Base-by-base conservation (phyloP, 1,140 invertebrate genomes). In the Trachelipus rathkii region DNA sequence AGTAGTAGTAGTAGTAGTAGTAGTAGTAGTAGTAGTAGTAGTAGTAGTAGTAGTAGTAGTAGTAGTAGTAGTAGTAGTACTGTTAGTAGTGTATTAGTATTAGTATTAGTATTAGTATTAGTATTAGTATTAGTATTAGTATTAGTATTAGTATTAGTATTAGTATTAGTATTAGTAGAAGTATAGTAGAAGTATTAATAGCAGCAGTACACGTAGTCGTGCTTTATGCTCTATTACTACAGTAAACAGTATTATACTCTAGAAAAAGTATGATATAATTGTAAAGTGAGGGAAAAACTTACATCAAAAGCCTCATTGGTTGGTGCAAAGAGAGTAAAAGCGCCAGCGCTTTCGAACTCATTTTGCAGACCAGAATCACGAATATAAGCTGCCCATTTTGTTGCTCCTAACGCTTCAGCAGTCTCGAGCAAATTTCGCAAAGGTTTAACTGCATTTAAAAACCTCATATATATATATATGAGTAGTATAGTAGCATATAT, bases 271-370 rank as follows among this genome's bases (percentile, higher is more conserved):
- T 33, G 33, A 33, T 33, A 33, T 33, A 33, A 33, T 33, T 33
- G 33, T 33, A 33, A 33, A 33, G 33, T 3, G 33, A 33, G 33
- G 1, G 1, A 33, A 33, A 23, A 70, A 73, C 73, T 81, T 82
- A 87, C 85, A n/a, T 87, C 84, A 79, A 89, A 88, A 9, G 88
- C 88, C 21, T 84, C 81, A 77, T 89, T 86, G 10, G 84, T 84
- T 5, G 88, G 88, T 0, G 85, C 87, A 74, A 89, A 88, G 3
- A 89, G 78, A 0, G 88, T 89, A 81, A 85, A 87, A 3, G 86
- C 84, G 0, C 86, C 86, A 73, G 82, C 71, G 9, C 43, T 69
- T 15, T 77, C 45, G 13, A 87, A 81, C 23, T 84, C 83, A 9
- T 80, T 77, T 10, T 82, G 83, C 19, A 87, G 74, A 3, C 87